A percentile compares a stretch with the other conserved stretches of the same genome.
These are phyloP conservation scores for Entomobrya proxima DNA, from an alignment of 2,888 invertebrate species.

Conservation along the genomic window DNA sequence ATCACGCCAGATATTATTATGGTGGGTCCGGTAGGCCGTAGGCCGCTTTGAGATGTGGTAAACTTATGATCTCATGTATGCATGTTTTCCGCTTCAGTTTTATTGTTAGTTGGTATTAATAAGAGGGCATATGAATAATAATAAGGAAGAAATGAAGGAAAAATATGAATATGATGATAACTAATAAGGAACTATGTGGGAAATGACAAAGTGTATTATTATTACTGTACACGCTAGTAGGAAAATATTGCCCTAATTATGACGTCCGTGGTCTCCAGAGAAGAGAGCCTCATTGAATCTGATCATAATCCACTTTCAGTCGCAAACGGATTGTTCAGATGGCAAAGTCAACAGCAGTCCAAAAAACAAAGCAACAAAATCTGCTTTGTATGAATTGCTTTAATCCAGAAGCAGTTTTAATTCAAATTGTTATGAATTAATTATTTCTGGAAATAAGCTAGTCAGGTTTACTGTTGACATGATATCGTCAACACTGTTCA, in stretches of 20 bases:
- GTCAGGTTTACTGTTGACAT: conserved; percentile 32
- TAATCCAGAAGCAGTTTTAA: not conserved
- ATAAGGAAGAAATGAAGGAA: no score
- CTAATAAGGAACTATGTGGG: no score
- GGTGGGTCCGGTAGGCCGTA: not conserved
- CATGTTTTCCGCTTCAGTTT: no score
- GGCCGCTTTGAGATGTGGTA: no score
- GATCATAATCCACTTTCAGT: not conserved
- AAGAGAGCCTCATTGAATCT: not conserved
- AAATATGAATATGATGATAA: no score
- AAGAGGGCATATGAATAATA: no score
- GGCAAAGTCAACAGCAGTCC: conserved; percentile 9
- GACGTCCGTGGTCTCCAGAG: not conserved
- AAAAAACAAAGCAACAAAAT: not conserved
- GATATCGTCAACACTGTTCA: not conserved
- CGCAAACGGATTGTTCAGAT: conserved; percentile 8
- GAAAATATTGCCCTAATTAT: no score
- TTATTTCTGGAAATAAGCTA: conserved; percentile 26
- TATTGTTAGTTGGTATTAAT: no score
- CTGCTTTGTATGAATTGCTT: not conserved
- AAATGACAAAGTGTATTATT: no score
- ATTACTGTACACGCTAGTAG: no score
- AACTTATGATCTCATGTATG: no score
- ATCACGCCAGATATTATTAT: not conserved
- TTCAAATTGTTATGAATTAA: not conserved